A percentile compares a stretch with the other conserved stretches of the same genome.
phyloP scores from a whole-genome alignment of 2,113 vertebrate species.

The Prionailurus bengalensis region DNA sequence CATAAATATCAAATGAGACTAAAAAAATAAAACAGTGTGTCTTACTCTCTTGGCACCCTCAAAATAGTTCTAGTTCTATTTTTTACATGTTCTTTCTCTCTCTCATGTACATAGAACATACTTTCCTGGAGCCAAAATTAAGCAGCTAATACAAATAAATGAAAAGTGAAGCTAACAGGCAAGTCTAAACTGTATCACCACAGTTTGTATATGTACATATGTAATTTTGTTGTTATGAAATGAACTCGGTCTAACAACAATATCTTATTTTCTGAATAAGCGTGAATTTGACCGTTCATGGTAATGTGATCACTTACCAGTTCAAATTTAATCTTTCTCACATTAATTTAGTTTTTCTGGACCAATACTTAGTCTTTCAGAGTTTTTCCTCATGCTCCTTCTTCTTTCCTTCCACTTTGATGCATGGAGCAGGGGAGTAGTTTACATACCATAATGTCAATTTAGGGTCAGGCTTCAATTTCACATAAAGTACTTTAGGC shows the following conservation, averaged over 20 bases:
- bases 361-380: neutral
- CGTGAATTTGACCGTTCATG: neutral
- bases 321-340: neutral
- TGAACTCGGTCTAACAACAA: neutral
- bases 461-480: neutral
- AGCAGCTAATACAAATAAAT: slow-evolving; percentile 1
- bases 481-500: neutral
- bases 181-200: neutral
- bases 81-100: neutral
- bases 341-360: neutral
- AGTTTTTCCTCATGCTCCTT: neutral
- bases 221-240: neutral
- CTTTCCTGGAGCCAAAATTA: neutral
- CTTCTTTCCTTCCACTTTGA: neutral
- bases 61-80: neutral
- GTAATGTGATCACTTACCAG: neutral
- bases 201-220: neutral
- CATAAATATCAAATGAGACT: neutral
- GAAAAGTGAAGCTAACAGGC: neutral
- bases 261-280: neutral
- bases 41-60: neutral
- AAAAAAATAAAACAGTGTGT: neutral
- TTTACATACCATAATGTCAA: neutral
- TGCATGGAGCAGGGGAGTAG: neutral
- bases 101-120: neutral